These are phyloP conservation scores for Orchestes rusci DNA, from an alignment of 2,888 invertebrate genomes.

Conservation along the genomic window DNA sequence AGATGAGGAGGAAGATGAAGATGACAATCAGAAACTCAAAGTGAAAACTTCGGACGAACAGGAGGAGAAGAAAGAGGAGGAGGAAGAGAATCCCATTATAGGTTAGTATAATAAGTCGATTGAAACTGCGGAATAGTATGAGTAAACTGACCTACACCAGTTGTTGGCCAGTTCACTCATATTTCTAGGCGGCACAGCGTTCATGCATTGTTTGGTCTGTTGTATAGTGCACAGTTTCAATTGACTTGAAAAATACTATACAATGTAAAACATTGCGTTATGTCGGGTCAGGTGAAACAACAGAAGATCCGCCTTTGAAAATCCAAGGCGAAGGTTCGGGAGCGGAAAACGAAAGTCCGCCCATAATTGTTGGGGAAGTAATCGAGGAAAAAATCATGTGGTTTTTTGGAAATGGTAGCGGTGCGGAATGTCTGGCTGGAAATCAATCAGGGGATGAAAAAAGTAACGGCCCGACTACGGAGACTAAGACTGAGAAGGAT, in stretches of 20 bases:
- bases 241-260: no score
- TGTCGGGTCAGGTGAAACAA: constrained; percentile 54
- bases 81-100: neutral
- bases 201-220: neutral
- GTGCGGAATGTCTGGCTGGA: constrained; percentile 66
- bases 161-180: constrained; percentile 34
- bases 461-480: neutral
- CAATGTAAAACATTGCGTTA: no score
- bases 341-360: constrained; percentile 46
- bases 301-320: constrained; percentile 66
- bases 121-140: no score
- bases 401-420: constrained; percentile 66
- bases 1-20: constrained; percentile 16
- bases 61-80: constrained; percentile 1
- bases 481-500: neutral
- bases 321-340: constrained; percentile 65
- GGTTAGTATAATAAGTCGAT: no score
- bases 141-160: constrained; percentile 28
- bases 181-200: constrained; percentile 23
- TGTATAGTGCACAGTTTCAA: neutral
- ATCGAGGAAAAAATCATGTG: constrained; percentile 66
- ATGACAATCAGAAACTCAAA: neutral
- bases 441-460: constrained; percentile 47
- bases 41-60: neutral
- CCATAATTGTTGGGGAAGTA: constrained; percentile 52